Conservation (phyloP, 2,888 invertebrate species). For the Epistrophe grossulariae region DNA sequence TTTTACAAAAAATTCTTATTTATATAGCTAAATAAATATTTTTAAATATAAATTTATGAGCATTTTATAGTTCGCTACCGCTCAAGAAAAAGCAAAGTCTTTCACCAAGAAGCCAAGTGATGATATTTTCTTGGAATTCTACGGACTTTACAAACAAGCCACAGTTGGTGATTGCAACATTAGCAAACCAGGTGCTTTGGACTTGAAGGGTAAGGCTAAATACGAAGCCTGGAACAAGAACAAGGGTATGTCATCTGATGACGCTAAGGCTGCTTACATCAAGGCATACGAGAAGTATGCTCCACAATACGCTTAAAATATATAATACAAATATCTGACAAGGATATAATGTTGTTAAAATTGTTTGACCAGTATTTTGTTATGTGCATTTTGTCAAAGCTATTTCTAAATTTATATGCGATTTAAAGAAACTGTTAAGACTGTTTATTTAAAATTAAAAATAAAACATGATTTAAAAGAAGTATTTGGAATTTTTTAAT, state of each 20-base stretch:
- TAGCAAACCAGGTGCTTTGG: constrained; percentile 93
- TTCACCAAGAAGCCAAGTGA: constrained; percentile 91
- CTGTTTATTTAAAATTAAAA: too few species aligned
- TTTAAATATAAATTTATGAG: neutral
- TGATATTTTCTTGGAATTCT: constrained; percentile 92
- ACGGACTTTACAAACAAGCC: constrained; percentile 94
- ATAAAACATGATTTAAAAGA: too few species aligned
- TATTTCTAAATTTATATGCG: too few species aligned
- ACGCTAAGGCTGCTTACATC: constrained; percentile 93
- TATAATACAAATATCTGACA: neutral
- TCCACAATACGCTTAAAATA: constrained; percentile 85
- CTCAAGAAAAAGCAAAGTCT: constrained; percentile 90
- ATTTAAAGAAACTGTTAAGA: too few species aligned
- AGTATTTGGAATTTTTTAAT: too few species aligned
- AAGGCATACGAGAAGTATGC: constrained; percentile 86
- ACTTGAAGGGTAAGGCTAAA: constrained; percentile 97
- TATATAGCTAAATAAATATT: neutral
- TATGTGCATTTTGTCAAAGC: too few species aligned
- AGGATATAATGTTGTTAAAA: too few species aligned
- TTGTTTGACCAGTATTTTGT: too few species aligned
- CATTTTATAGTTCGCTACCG: constrained; percentile 88
- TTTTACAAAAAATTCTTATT: neutral
- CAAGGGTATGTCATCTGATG: constrained; percentile 91
- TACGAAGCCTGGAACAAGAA: constrained; percentile 95
- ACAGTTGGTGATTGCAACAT: constrained; percentile 92